These are phyloP conservation scores for Callyntrura guangdongensis DNA, from an alignment of 2,888 invertebrate genomes.

Conservation along the genomic window DNA sequence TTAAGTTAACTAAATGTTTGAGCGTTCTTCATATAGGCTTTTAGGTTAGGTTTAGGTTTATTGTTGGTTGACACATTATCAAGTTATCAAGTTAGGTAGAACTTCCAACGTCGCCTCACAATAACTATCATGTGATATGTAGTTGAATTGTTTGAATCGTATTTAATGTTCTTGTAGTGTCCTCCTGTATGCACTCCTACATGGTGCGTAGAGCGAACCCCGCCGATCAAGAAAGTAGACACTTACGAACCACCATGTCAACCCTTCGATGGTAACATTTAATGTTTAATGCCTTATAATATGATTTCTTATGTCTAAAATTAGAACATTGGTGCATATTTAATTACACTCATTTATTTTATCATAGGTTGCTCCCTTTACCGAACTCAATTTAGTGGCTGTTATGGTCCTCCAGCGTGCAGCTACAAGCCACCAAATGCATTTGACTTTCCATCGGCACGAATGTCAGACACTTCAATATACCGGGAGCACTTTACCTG, in stretches of 20 bases:
- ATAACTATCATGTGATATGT: not conserved
- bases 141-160: not conserved
- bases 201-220: conserved; percentile 10
- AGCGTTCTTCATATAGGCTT: too few relatives aligned
- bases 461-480: conserved; percentile 76
- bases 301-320: not conserved
- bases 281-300: not conserved
- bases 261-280: conserved; percentile 67
- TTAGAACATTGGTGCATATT: not conserved
- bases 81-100: too few relatives aligned
- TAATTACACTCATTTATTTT: too few relatives aligned
- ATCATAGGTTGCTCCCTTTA: conserved; percentile 76
- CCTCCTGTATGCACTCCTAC: not conserved
- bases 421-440: conserved; percentile 69
- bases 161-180: conserved; percentile 13
- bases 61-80: too few relatives aligned
- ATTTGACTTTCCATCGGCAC: conserved; percentile 75
- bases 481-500: conserved; percentile 76
- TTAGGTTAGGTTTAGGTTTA: too few relatives aligned
- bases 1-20: too few relatives aligned
- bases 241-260: conserved; percentile 33
- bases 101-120: not conserved
- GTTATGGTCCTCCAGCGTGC: conserved; percentile 63
- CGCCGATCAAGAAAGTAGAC: not conserved
- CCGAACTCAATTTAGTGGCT: conserved; percentile 72